Evolutionary conservation across 1,140 invertebrate species (phyloP), one percentile per base, ranked within the genome.

Genomic region (Heliconius nattereri): DNA sequence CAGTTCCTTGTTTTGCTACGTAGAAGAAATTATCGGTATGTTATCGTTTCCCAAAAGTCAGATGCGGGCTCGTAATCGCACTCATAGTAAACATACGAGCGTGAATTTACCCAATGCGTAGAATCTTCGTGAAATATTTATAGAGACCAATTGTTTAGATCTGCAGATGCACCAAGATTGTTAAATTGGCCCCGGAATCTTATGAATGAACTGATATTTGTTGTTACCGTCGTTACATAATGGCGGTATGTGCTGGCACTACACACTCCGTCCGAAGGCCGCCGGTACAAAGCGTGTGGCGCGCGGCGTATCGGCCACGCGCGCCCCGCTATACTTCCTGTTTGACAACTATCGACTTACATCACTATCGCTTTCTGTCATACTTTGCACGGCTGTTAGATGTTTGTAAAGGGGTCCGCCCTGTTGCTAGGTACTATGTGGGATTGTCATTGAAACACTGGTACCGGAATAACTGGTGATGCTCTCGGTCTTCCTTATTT

Each of bases 311-410:
- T 91, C 90, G 87, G 87, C 90, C 90, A 90, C 91, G 87, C 91
- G 90, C 91, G 90, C 90, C 89, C 86, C 89, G 90, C 91, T 82
- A n/a, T n/a, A 89, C 91, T 94, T 94, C 92, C 92, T 94, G 92
- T 92, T 94, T 92, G 90, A 94, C 92, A 89, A 92, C 92, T 94
- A 94, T 92, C 91, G 88, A 89, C 90, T 93, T 91, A 93, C 92
- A 93, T 92, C 92, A 93, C 92, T 94, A 91, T 93, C 91, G 90
- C 89, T 94, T 93, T 92, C 92, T 92, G 92, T 90, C 87, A 91
- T 89, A 86, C 89, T 86, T 87, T 87, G 88, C 87, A 82, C 89
- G 86, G 81, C 87, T 91, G 90, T 93, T 94, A 94, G 92, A 93
- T 87, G 85, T 85, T 91, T 87, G 87, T 89, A 91, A 91, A 90